A percentile compares a stretch with the other conserved stretches of the same genome.
phyloP scores from a whole-genome alignment of 2,888 invertebrate species.

The Macrosoma leucophasiata region DNA sequence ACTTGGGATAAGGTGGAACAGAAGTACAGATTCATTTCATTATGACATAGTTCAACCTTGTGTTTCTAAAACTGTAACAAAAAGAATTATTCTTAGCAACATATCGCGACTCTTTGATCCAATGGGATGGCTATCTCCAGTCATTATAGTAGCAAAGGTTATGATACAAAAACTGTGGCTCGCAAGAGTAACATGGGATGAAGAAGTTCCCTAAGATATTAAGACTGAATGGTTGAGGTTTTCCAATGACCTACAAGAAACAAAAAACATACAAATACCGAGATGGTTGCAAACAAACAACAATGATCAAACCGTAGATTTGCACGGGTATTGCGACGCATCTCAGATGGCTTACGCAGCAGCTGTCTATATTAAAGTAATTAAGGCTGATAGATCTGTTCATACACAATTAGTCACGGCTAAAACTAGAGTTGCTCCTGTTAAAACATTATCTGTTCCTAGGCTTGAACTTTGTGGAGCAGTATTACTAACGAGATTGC shows the following conservation, averaged over 20 bases:
- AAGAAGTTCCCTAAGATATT: constrained; percentile 8
- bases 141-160: constrained; percentile 14
- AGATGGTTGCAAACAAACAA: constrained; percentile 6
- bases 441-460: constrained; percentile 15
- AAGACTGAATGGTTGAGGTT: constrained; percentile 3
- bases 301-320: background rate
- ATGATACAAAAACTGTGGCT: constrained; percentile 24
- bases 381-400: background rate
- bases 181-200: constrained; percentile 21
- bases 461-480: constrained; percentile 16
- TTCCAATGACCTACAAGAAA: constrained; percentile 1
- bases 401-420: constrained; percentile 4
- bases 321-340: constrained; percentile 13
- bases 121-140: constrained; percentile 18
- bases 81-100: constrained; percentile 9
- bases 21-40: constrained; percentile 4
- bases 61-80: constrained; percentile 1
- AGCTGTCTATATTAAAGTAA: constrained; percentile 9
- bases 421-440: constrained; percentile 15
- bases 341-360: constrained; percentile 10
- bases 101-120: constrained; percentile 17
- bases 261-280: constrained; percentile 2
- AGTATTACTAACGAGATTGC: constrained; percentile 2
- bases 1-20: constrained; percentile 11
- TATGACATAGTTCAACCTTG: constrained; percentile 1